Evolutionary conservation across 2,797 vertebrate species (phyloP), one percentile per base, ranked within the genome.

Genomic region (Lindbergichthys nudifrons): DNA sequence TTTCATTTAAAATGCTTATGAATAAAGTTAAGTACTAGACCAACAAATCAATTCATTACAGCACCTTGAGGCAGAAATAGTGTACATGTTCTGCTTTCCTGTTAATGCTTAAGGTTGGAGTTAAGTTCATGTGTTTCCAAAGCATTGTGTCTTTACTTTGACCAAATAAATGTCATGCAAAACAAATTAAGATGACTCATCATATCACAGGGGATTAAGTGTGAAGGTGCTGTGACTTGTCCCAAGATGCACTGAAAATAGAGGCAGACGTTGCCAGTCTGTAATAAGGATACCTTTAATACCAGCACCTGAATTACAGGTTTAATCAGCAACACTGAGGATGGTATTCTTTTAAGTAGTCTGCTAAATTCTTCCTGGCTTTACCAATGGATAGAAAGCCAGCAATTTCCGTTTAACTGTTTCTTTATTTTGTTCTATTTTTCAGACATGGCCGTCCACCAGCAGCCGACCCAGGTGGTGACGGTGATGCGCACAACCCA

Each of bases 371-470:
- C 10, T 7, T 16, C 36, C 16, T 23, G 43, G 16, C 14, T 57
- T 15, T 12, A 21, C 11, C 1, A 1, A 18, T 39, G 6, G 48
- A 3, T n/a, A n/a, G 19, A 3, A 30, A 46, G 30, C 18, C 10
- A 21, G 21, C 21, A 0, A 9, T 67, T 30, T 76, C 19, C 56
- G 11, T 51, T 26, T 1, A 26, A 26, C 26, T 26, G 26, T 36
- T 36, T 36, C 32, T 36, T 7, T 36, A 36, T 36, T 36, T 8
- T 36, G 32, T 36, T 21, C 11, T 46, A 2, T 65, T n/a, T 43
- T 58, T 2, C 78, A 86, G 80, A 1, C 53, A 90, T 91, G 90
- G 73, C 92, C 2, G 23, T 83, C n/a, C 26, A 73, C 0, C 79
- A 88, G 39, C 91, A 90, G 50, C 74, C 73, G 0, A 0, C 12